Evolutionary conservation across 1,140 invertebrate genomes (phyloP).

Genomic region (Maniola jurtina): DNA sequence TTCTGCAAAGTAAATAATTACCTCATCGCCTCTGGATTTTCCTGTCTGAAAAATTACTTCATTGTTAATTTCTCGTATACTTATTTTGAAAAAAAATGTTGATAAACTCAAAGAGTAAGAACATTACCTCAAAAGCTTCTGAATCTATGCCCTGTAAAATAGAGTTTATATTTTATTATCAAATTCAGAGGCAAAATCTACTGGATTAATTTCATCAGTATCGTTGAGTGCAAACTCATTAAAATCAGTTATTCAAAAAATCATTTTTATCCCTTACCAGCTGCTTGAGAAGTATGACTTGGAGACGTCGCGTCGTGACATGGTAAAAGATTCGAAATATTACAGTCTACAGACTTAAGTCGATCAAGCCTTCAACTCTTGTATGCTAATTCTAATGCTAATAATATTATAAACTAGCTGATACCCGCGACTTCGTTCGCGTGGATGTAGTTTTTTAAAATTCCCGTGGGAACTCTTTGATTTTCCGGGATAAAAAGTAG

Average conservation of each 20-base stretch:
- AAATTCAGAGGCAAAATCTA: no score
- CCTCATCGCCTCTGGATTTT: slow-evolving; percentile 50
- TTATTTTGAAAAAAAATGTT: slow-evolving; percentile 3
- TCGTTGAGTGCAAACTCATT: no score
- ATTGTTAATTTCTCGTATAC: background rate
- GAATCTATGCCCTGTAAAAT: slow-evolving; percentile 63
- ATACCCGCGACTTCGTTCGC: no score
- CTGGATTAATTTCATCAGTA: background rate
- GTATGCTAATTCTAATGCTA: no score
- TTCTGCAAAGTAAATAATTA: background rate
- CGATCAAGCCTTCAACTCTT: background rate
- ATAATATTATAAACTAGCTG: no score
- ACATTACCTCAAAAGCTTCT: slow-evolving; percentile 60
- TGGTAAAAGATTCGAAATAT: slow-evolving; percentile 37
- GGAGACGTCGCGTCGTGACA: slow-evolving; percentile 41
- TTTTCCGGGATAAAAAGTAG: no score
- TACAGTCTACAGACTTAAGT: no score
- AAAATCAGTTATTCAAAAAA: no score
- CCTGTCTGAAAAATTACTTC: slow-evolving; percentile 43
- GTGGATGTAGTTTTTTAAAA: no score
- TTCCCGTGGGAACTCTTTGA: no score
- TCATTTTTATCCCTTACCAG: no score
- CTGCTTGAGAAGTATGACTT: slow-evolving; percentile 54
- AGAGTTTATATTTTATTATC: background rate
- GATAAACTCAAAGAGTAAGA: slow-evolving; percentile 3